These are phyloP conservation scores for Strigamia crassipes DNA, from an alignment of 2,888 invertebrate genomes.

Conservation along the genomic window DNA sequence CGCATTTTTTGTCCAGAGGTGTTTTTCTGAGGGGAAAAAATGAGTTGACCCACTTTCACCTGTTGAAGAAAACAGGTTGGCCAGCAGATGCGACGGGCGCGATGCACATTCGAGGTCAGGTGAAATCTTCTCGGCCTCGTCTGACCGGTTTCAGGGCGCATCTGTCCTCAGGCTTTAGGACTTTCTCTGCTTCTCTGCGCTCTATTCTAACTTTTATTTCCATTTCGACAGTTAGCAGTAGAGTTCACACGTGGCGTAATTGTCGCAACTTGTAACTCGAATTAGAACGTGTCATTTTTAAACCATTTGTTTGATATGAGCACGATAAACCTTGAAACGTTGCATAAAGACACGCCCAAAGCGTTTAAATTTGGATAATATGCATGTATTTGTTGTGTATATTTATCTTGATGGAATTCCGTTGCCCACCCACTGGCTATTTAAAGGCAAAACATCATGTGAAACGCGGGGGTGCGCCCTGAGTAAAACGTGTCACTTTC, in stretches of 20 bases:
- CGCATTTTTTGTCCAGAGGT: constrained; percentile 12
- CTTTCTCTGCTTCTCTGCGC: neutral
- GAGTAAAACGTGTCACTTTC: neutral
- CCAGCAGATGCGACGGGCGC: neutral
- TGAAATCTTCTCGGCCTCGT: constrained; percentile 29
- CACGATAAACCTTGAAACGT: constrained; percentile 3
- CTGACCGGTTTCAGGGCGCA: constrained; percentile 27
- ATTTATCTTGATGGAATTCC: constrained; percentile 14
- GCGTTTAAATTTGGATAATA: constrained; percentile 13
- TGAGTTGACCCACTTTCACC: constrained; percentile 33
- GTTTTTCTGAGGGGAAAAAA: neutral
- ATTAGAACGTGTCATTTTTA: neutral
- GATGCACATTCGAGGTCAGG: constrained; percentile 24
- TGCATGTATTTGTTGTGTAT: neutral
- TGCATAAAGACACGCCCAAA: neutral
- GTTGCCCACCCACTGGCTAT: neutral
- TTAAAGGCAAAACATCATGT: neutral
- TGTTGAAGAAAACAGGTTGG: constrained; percentile 29
- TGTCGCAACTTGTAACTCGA: neutral
- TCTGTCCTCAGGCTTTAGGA: constrained; percentile 26
- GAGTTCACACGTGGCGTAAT: constrained; percentile 5
- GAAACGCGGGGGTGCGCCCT: constrained; percentile 29
- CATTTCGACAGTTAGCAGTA: neutral
- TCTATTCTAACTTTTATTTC: neutral
- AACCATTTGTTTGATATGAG: neutral